These are phyloP conservation scores for Myotis yumanensis DNA, from an alignment of 2,113 vertebrate genomes.

Conservation along the genomic window DNA sequence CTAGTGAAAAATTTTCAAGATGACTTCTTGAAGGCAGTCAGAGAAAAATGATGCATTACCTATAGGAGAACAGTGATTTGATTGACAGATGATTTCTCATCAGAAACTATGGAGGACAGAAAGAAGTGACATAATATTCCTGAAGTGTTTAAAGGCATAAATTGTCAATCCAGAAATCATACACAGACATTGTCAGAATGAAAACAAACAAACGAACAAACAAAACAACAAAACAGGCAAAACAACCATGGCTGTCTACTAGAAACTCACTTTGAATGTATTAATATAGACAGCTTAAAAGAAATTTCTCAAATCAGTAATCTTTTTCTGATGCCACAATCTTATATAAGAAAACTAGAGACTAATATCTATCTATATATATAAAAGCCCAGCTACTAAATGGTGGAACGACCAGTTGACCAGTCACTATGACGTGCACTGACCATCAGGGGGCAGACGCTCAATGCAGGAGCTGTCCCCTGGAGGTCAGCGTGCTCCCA, in stretches of 20 bases:
- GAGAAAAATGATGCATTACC: background rate
- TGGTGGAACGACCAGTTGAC: too few relatives aligned
- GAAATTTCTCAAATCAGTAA: background rate
- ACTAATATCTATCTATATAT: background rate
- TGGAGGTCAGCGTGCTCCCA: too few relatives aligned
- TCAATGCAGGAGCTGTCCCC: too few relatives aligned
- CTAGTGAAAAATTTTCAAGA: background rate
- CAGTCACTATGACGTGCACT: too few relatives aligned
- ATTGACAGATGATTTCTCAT: background rate
- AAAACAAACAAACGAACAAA: background rate
- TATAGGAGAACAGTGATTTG: background rate
- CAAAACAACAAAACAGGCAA: background rate
- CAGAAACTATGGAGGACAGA: background rate
- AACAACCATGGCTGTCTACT: background rate
- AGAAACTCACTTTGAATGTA: background rate
- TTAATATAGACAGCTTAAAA: background rate
- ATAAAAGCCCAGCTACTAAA: background rate
- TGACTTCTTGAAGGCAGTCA: background rate
- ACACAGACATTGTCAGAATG: background rate
- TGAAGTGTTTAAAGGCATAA: background rate
- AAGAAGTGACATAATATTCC: background rate
- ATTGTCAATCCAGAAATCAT: background rate
- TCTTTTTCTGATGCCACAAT: background rate
- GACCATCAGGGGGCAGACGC: too few relatives aligned
- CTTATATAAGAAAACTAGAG: background rate